Conservation (phyloP, 2,797 vertebrate species). For the Sebastes cheni region DNA sequence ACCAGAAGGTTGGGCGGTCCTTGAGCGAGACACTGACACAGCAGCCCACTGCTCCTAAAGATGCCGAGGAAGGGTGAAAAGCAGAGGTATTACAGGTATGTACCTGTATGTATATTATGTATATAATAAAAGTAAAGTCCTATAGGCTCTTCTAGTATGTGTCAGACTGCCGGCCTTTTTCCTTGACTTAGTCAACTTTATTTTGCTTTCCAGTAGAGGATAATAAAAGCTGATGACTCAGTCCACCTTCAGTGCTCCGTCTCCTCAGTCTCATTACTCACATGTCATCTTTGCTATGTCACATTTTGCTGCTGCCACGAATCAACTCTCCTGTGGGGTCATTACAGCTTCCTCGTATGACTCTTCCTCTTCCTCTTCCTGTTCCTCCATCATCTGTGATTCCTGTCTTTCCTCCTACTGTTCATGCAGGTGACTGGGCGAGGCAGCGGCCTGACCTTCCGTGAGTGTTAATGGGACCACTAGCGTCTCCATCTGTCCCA, state of each 20-base stretch:
- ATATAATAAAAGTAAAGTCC: too few species aligned
- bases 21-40: too few species aligned
- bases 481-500: slow-evolving; percentile 17
- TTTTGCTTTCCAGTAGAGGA: neutral
- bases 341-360: neutral
- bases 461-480: slow-evolving; percentile 3
- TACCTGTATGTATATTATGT: too few species aligned
- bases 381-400: neutral
- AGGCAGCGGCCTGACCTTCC: neutral
- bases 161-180: neutral
- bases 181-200: neutral
- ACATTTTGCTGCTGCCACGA: neutral
- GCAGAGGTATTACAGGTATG: too few species aligned
- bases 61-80: too few species aligned
- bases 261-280: neutral
- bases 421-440: neutral
- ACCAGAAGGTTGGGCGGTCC: too few species aligned
- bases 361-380: neutral
- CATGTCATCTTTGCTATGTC: neutral
- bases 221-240: neutral
- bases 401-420: neutral
- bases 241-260: neutral
- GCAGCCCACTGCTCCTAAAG: too few species aligned
- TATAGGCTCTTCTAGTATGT: neutral
- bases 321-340: neutral